phyloP scores from a whole-genome alignment of 2,888 invertebrate species.

The Drosophila cracens region DNA sequence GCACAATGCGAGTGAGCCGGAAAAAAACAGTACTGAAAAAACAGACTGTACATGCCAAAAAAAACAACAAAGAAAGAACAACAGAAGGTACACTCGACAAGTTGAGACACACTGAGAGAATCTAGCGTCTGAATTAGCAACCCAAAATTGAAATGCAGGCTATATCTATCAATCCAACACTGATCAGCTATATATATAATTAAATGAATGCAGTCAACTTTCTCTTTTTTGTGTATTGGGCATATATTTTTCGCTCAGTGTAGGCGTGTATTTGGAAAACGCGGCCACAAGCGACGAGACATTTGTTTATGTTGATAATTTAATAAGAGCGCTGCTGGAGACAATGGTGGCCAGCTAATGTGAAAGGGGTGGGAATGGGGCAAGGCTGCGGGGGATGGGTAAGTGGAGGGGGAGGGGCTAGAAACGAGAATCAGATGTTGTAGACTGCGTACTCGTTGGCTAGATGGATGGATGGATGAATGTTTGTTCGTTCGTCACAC shows the following conservation, averaged over 20 bases:
- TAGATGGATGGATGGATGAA: neutral
- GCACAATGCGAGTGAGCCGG: slow-evolving; percentile 57
- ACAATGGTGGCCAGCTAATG: neutral
- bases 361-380: neutral
- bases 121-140: neutral
- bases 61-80: slow-evolving; percentile 22
- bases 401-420: neutral
- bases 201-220: neutral
- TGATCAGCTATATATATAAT: neutral
- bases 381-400: neutral
- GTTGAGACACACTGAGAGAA: slow-evolving; percentile 38
- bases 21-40: slow-evolving; percentile 40
- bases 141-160: neutral
- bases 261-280: slow-evolving; percentile 39
- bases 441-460: neutral
- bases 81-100: slow-evolving; percentile 29
- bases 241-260: slow-evolving; percentile 38
- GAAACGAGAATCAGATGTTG: slow-evolving; percentile 1
- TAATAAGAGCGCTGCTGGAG: slow-evolving; percentile 73
- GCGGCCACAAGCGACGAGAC: slow-evolving; percentile 65
- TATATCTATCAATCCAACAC: neutral
- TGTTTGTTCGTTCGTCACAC: slow-evolving; percentile 41
- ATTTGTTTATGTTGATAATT: slow-evolving; percentile 79
- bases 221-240: neutral
- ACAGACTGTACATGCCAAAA: slow-evolving; percentile 50